These are phyloP conservation scores for Amia ocellicauda DNA, from an alignment of 2,113 vertebrate species.

Conservation along the genomic window DNA sequence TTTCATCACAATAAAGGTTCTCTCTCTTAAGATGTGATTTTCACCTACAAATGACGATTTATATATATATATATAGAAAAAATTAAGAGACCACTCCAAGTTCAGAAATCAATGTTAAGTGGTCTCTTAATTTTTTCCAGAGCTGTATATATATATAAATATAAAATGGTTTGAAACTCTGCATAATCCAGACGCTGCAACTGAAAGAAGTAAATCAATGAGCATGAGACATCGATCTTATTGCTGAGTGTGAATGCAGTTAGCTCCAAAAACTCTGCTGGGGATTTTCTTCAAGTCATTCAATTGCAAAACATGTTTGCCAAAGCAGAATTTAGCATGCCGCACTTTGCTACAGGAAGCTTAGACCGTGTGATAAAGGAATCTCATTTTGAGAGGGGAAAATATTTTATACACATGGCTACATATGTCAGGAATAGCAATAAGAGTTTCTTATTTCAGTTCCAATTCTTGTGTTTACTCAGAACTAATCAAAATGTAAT, in stretches of 20 bases:
- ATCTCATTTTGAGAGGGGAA: slow-evolving; percentile 42
- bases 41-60: slow-evolving; percentile 61
- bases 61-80: too few relatives aligned
- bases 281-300: slow-evolving; percentile 68
- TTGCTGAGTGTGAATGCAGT: slow-evolving; percentile 63
- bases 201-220: slow-evolving; percentile 66
- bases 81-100: too few relatives aligned
- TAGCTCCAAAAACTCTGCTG: slow-evolving; percentile 52
- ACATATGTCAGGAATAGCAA: background rate
- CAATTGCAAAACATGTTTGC: slow-evolving; percentile 49
- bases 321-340: slow-evolving; percentile 57
- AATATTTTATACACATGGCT: slow-evolving; percentile 15
- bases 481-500: slow-evolving; percentile 58
- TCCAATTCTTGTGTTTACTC: slow-evolving; percentile 48
- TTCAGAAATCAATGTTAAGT: too few relatives aligned
- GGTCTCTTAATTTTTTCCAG: too few relatives aligned
- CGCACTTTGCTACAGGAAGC: slow-evolving; percentile 43
- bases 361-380: slow-evolving; percentile 37
- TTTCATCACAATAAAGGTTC: background rate
- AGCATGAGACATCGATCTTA: slow-evolving; percentile 64
- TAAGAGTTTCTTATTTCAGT: slow-evolving; percentile 26
- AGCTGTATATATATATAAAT: too few relatives aligned
- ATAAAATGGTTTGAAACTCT: slow-evolving; percentile 54
- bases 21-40: slow-evolving; percentile 48
- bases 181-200: slow-evolving; percentile 55